Conservation (phyloP, 2,888 invertebrate species). For the Melangyna quadrimaculata region DNA sequence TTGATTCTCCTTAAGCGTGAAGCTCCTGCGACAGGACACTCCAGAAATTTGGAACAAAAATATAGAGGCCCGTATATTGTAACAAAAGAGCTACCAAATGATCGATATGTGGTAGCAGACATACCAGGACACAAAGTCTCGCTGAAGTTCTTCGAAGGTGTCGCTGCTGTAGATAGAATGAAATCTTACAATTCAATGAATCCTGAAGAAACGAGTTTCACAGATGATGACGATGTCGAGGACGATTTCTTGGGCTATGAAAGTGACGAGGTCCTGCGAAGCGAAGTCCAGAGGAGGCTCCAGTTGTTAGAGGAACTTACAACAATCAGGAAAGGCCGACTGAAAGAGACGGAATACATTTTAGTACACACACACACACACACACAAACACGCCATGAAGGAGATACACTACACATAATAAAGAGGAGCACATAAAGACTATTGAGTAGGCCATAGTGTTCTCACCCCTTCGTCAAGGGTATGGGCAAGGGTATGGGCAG, state of each 20-base stretch:
- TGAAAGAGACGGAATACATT: too few species aligned
- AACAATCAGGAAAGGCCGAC: background rate
- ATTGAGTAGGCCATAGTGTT: too few species aligned
- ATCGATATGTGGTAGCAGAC: background rate
- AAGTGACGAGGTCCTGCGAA: background rate
- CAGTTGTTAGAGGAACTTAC: background rate
- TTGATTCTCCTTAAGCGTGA: too few species aligned
- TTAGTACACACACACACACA: too few species aligned
- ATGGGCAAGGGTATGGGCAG: too few species aligned
- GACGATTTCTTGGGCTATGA: background rate
- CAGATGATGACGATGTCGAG: background rate
- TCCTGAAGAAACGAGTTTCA: background rate
- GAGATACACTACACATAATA: too few species aligned
- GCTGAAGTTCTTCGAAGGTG: background rate
- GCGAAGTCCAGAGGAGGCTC: background rate
- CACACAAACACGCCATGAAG: too few species aligned
- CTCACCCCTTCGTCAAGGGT: too few species aligned
- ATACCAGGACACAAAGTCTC: background rate
- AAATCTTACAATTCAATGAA: background rate
- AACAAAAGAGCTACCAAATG: background rate
- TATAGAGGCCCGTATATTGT: background rate
- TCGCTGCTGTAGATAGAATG: background rate
- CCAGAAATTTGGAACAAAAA: background rate
- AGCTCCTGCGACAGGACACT: too few species aligned
- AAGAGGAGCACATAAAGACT: too few species aligned